Percentiles rank a stretch among this genome's conserved stretches.
phyloP scores from a whole-genome alignment of 1,140 invertebrate genomes.

The Hestina assimilis region DNA sequence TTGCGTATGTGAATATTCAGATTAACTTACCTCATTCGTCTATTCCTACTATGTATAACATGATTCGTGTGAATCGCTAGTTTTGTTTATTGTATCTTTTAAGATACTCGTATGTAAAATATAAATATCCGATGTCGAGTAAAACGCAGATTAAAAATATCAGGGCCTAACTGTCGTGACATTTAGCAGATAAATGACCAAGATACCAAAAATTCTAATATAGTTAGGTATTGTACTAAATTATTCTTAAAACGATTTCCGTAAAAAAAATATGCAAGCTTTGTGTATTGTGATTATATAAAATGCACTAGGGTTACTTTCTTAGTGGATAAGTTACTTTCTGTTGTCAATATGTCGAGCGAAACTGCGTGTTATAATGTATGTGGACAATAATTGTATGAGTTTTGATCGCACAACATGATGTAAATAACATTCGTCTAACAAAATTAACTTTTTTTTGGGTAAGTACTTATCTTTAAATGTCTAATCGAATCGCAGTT shows the following conservation, averaged over 20 bases:
- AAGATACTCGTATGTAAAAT: conserved; percentile 38
- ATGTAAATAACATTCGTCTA: conserved; percentile 31
- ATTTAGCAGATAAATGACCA: conserved; percentile 59
- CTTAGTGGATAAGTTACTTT: conserved; percentile 17
- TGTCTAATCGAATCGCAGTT: conserved; percentile 4
- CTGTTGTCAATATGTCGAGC: conserved; percentile 25
- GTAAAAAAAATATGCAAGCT: conserved; percentile 37
- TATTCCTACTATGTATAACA: conserved; percentile 59
- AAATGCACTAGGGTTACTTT: conserved; percentile 30
- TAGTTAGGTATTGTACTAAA: conserved; percentile 56
- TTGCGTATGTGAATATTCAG: conserved; percentile 31
- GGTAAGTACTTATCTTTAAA: conserved; percentile 31
- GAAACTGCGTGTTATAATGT: conserved; percentile 7
- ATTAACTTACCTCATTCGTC: conserved; percentile 56
- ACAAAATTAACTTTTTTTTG: conserved; percentile 28
- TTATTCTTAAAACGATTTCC: conserved; percentile 36
- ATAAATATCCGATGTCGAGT: conserved; percentile 32
- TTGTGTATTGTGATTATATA: conserved; percentile 46
- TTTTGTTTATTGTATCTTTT: conserved; percentile 55
- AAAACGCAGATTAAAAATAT: conserved; percentile 33
- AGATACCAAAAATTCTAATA: conserved; percentile 70
- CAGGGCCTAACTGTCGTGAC: conserved; percentile 62
- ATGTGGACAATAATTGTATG: conserved; percentile 33
- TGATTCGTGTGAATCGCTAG: conserved; percentile 46
- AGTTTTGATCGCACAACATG: conserved; percentile 25